These are phyloP conservation scores for Daboia siamensis DNA, from an alignment of 2,113 vertebrate species.

Conservation along the genomic window DNA sequence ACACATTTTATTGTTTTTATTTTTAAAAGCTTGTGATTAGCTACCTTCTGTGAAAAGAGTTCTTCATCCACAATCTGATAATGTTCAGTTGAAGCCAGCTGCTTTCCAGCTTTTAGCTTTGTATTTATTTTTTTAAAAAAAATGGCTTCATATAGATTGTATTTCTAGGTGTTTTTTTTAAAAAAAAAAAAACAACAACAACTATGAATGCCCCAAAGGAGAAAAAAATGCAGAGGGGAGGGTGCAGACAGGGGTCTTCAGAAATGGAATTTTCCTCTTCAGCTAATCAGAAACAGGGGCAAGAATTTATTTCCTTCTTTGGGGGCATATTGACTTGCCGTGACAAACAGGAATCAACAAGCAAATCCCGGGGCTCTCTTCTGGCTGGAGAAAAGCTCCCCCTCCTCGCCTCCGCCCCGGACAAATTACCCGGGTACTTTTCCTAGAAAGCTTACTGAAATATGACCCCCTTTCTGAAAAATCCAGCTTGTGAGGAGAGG, in stretches of 20 bases:
- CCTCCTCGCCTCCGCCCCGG: not conserved
- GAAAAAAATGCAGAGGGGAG: not conserved
- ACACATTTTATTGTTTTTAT: not conserved
- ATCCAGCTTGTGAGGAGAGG: not conserved
- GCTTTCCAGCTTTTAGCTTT: constrained; percentile 54
- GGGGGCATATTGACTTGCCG: not conserved
- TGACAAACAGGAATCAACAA: not conserved
- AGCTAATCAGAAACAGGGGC: constrained; percentile 17
- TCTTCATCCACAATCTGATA: not conserved
- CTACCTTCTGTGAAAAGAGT: constrained; percentile 59
- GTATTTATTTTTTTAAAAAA: constrained; percentile 49
- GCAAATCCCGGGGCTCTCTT: not conserved
- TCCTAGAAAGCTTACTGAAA: constrained; percentile 26
- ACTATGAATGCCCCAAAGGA: constrained; percentile 27
- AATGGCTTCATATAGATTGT: constrained; percentile 44
- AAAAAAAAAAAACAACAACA: constrained; percentile 12
- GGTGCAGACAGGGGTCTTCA: not conserved
- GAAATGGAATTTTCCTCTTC: constrained; percentile 3
- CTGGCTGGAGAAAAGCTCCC: not conserved
- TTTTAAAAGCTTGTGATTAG: constrained; percentile 17
- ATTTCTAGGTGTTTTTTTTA: not conserved
- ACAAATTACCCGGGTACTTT: not conserved
- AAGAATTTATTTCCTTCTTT: not conserved
- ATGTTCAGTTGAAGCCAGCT: not conserved
- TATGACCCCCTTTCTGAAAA: constrained; percentile 16